phyloP scores from a whole-genome alignment of 2,113 vertebrate species.

The Calcarius ornatus region DNA sequence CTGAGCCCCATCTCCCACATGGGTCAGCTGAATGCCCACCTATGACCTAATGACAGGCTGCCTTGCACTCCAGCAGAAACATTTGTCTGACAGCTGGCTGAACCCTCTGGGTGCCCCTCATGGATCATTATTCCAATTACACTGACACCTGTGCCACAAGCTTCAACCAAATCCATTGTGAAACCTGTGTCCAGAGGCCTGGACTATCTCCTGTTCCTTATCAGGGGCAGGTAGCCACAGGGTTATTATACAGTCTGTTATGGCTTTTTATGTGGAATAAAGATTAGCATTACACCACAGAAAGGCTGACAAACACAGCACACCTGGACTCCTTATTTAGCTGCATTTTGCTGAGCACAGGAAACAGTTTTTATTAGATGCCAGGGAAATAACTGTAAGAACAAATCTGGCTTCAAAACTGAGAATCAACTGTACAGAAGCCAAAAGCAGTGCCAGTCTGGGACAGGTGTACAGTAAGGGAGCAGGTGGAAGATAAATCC shows the following conservation, averaged over 20 bases:
- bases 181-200: background rate
- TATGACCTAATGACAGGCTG: background rate
- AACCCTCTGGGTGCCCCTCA: background rate
- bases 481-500: conserved; percentile 1
- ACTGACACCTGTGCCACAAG: background rate
- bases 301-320: background rate
- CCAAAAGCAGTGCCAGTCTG: background rate
- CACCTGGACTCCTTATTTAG: conserved; percentile 26
- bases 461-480: background rate
- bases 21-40: background rate
- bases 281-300: background rate
- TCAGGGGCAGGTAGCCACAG: background rate
- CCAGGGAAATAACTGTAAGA: background rate
- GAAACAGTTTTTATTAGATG: background rate
- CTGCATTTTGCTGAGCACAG: background rate
- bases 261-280: background rate
- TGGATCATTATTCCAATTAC: background rate
- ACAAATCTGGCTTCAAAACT: conserved; percentile 15
- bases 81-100: background rate
- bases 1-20: background rate
- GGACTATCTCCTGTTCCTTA: background rate
- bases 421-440: background rate
- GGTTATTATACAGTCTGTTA: background rate
- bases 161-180: background rate
- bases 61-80: background rate